Conservation (phyloP, 2,888 invertebrate genomes). For the Sphaerophoria taeniata region DNA sequence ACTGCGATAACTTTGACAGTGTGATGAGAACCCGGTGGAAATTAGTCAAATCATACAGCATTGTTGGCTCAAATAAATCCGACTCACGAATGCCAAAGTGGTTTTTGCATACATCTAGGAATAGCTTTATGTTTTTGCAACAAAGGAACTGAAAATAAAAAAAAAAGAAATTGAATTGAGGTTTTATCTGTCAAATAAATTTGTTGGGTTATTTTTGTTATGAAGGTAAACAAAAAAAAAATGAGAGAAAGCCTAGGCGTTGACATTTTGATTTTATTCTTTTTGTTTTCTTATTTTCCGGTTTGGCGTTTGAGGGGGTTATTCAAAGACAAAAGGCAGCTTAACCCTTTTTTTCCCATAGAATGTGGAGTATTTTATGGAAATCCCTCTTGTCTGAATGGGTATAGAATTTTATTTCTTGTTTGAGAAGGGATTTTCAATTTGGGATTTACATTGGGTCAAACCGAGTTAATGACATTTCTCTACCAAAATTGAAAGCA, state of each 20-base stretch:
- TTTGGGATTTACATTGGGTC: background rate
- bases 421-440: background rate
- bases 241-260: background rate
- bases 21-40: conserved; percentile 97
- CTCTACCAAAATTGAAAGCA: background rate
- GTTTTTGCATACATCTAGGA: conserved; percentile 93
- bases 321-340: conserved; percentile 2
- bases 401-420: background rate
- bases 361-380: no score
- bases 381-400: background rate
- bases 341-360: background rate
- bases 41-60: conserved; percentile 97
- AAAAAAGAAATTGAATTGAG: conserved; percentile 37
- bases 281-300: background rate
- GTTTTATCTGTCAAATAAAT: conserved; percentile 42
- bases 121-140: conserved; percentile 96
- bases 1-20: conserved; percentile 93
- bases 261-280: conserved; percentile 58
- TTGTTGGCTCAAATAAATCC: conserved; percentile 97
- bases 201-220: conserved; percentile 9
- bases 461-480: background rate
- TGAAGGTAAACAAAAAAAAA: conserved; percentile 5
- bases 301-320: background rate
- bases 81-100: conserved; percentile 92
- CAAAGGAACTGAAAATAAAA: conserved; percentile 92